A percentile compares a stretch with the other conserved stretches of the same genome.
phyloP scores from a whole-genome alignment of 2,797 vertebrate genomes.

The Chloroceryle amazona region DNA sequence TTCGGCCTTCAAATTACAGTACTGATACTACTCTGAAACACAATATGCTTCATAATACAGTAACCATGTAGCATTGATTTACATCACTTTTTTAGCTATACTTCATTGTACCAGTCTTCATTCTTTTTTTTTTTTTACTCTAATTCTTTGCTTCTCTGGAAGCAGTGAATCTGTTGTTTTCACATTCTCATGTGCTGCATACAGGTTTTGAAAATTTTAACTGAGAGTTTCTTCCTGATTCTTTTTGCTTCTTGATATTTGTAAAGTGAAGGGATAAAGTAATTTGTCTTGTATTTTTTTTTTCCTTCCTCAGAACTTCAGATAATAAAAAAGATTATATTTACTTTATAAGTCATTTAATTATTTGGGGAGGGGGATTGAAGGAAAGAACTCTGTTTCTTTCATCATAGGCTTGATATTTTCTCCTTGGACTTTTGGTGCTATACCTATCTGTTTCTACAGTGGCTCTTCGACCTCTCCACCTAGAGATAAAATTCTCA shows the following conservation, averaged over 20 bases:
- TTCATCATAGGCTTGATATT: not conserved
- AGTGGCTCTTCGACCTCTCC: not conserved
- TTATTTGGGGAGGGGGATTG: not conserved
- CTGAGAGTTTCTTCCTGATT: not conserved
- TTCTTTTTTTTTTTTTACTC: not conserved
- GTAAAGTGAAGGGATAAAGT: not conserved
- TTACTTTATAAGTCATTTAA: not conserved
- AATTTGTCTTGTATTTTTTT: not conserved
- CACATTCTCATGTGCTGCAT: not conserved
- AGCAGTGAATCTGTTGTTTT: not conserved
- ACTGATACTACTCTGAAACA: not conserved
- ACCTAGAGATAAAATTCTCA: not conserved
- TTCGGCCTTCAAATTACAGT: not conserved
- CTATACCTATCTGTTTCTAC: not conserved
- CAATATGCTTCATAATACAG: not conserved
- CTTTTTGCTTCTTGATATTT: not conserved
- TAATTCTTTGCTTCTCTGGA: not conserved
- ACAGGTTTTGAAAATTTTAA: not conserved
- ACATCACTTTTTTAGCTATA: not conserved
- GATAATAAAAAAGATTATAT: not conserved
- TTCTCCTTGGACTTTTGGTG: not conserved
- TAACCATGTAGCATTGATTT: not conserved
- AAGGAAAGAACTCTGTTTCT: not conserved
- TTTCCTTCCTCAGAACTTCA: not conserved
- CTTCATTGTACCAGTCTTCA: not conserved